Evolutionary conservation across 2,113 vertebrate species (phyloP), one percentile per base, ranked within the genome.

Genomic region (Protobothrops flavoviridis): DNA sequence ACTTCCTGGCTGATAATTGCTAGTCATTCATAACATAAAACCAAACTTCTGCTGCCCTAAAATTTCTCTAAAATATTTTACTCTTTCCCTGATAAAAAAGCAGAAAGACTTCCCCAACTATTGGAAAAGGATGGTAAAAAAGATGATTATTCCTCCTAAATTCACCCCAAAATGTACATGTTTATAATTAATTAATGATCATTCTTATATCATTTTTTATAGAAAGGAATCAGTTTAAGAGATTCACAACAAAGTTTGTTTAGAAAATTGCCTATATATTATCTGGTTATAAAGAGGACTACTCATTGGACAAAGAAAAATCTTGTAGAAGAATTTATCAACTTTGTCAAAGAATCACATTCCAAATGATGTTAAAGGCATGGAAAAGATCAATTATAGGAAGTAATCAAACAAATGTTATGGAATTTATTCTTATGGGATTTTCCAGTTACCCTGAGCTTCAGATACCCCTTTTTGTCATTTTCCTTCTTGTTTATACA

Each of bases 391-490:
- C 69, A 81, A 0, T 20, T 17, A 81, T 81, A 81, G 6, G 15
- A 81, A 81, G 15, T 39, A 93, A 93, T 61, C n/a, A 33, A n/a
- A 93, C 92, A 13, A 52, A 7, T 11, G 45, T 39, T 10, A 64
- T 69, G 52, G 74, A 93, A 90, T 90, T 93, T 81, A 90, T 92
- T 61, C 88, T 86, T 86, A 45, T 59, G 39, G 88, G 74, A 11
- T 50, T 90, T 86, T 52, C 55, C 4, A 90, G 87, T 87, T 74
- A 87, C 57, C 91, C 85, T 15, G 45, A 64, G 6, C 85, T 92
- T 20, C 91, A 90, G 43, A 7, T 48, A 48, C 43, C 53, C 12
- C 55, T 90, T 9, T 93, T 93, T 33, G 3, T 61, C 29, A 52
- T 90, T n/a, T 61, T 93, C 43, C 23, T 90, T 24, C 2, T 43